Percentiles rank a stretch among this genome's conserved stretches.
Conservation (phyloP, 2,113 vertebrate genomes). For the Phaethornis superciliosus region DNA sequence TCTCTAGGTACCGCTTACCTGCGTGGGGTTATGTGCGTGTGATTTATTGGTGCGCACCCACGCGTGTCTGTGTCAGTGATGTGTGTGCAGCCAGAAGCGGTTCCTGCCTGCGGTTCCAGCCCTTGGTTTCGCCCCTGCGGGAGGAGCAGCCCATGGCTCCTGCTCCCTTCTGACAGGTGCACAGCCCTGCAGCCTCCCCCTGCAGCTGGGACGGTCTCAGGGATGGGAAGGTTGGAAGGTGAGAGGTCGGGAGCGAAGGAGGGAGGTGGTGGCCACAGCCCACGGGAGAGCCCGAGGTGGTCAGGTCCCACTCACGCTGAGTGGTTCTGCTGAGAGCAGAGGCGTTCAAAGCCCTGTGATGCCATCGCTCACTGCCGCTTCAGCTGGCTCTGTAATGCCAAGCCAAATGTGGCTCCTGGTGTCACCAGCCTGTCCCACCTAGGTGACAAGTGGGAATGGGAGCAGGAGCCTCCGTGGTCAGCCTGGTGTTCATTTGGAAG, state of each 20-base stretch:
- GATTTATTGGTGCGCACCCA: too few relatives aligned
- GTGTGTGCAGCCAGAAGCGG: accelerated
- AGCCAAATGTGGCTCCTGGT: not conserved
- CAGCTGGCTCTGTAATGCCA: not conserved
- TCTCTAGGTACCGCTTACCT: too few relatives aligned
- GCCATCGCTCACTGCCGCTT: not conserved
- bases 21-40: too few relatives aligned
- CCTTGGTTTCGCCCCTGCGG: accelerated
- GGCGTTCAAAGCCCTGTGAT: not conserved
- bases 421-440: not conserved
- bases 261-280: accelerated
- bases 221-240: too few relatives aligned
- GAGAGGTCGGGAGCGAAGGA: not conserved
- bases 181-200: too few relatives aligned
- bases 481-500: not conserved
- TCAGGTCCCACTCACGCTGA: accelerated
- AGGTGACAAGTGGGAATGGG: not conserved
- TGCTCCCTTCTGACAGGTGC: accelerated
- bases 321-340: not conserved
- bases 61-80: too few relatives aligned
- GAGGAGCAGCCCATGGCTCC: accelerated
- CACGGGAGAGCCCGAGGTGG: accelerated
- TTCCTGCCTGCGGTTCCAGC: not conserved
- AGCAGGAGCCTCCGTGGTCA: not conserved
- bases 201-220: too few relatives aligned